Conservation (phyloP, 2,888 invertebrate genomes). For the Arge pagana region DNA sequence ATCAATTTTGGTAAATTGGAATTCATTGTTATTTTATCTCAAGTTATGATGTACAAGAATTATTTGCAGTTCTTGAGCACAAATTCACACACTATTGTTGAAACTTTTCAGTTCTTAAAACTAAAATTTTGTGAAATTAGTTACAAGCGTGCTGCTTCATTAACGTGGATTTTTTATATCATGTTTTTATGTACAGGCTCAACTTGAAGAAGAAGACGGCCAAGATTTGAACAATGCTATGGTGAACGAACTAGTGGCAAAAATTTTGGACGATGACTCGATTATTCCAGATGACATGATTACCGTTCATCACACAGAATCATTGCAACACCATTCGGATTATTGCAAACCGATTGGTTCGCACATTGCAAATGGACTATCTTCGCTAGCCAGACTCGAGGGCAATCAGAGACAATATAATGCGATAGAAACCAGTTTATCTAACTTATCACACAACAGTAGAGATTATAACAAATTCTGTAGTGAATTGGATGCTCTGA, state of each 20-base stretch:
- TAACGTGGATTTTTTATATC: too few species aligned
- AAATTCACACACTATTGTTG: not conserved
- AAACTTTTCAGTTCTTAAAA: not conserved
- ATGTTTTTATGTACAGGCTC: constrained; percentile 38
- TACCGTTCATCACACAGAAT: constrained; percentile 42
- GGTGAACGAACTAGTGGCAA: constrained; percentile 69
- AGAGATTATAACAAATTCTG: constrained; percentile 44
- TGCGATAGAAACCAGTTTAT: not conserved
- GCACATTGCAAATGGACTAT: constrained; percentile 1
- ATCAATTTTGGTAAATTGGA: too few species aligned
- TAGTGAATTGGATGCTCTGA: constrained; percentile 42
- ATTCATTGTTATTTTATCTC: too few species aligned
- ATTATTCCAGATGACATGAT: constrained; percentile 42
- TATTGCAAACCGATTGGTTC: constrained; percentile 13
- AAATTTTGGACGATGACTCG: constrained; percentile 67
- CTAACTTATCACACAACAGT: constrained; percentile 16
- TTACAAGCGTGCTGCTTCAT: too few species aligned
- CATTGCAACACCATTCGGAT: constrained; percentile 29
- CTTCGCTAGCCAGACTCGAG: not conserved
- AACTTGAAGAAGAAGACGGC: constrained; percentile 51
- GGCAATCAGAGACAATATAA: not conserved
- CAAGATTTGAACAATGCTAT: constrained; percentile 62
- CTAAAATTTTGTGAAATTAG: constrained; percentile 4
- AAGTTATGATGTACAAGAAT: too few species aligned
- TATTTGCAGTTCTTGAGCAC: too few species aligned